These are phyloP conservation scores for Electrophaes corylata DNA, from an alignment of 2,888 invertebrate genomes.

Conservation along the genomic window DNA sequence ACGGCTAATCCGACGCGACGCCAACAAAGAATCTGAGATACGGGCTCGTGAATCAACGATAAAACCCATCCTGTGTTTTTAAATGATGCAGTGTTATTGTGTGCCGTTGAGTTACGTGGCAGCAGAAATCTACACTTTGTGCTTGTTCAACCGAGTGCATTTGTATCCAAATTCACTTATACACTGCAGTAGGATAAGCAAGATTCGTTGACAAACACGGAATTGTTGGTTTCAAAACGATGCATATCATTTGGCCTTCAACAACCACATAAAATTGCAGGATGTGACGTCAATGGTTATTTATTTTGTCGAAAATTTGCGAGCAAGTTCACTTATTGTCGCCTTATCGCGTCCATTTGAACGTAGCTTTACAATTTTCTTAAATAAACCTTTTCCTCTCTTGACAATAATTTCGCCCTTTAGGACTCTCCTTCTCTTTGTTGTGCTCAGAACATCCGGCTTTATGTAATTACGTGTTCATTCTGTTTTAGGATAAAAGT, in stretches of 20 bases:
- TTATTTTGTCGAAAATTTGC: too few species aligned
- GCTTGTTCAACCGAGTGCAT: not conserved
- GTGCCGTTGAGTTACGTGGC: not conserved
- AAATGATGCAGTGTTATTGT: not conserved
- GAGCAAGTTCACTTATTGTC: too few species aligned
- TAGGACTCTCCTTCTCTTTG: constrained; percentile 1
- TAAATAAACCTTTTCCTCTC: constrained; percentile 7
- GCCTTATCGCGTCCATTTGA: not conserved
- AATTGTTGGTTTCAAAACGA: too few species aligned
- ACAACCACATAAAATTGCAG: too few species aligned
- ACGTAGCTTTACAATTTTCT: constrained; percentile 5
- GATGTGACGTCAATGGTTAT: too few species aligned
- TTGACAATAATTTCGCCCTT: not conserved
- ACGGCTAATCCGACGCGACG: not conserved
- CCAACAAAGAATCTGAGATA: not conserved
- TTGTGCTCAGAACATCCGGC: not conserved
- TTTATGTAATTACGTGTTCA: constrained; percentile 4
- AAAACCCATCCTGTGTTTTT: not conserved
- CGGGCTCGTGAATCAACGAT: not conserved
- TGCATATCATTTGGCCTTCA: too few species aligned
- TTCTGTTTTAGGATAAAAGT: not conserved
- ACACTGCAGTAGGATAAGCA: not conserved
- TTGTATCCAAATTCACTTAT: not conserved
- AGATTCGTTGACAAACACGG: too few species aligned
- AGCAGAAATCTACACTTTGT: not conserved